Evolutionary conservation across 2,113 vertebrate species (phyloP), one percentile per base, ranked within the genome.

Genomic region (Etheostoma cragini): DNA sequence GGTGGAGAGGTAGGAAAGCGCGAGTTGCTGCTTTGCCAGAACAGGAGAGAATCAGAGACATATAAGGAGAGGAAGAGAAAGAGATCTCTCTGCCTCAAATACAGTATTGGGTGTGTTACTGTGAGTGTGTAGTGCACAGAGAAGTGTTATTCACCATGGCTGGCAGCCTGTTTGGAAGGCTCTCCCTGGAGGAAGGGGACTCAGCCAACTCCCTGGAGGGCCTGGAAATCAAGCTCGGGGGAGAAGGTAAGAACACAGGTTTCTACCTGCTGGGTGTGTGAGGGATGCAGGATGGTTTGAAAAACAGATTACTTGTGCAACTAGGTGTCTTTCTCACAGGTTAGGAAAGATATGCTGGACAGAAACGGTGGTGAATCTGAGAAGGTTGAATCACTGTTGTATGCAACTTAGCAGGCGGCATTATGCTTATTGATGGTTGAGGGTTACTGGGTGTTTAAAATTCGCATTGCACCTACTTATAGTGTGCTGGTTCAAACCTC

Each of bases 121-220:
- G 80, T 49, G 80, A 63, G 78, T 68, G 88, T 69, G 77, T n/a
- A n/a, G n/a, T 75, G 70, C 67, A 57, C 66, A 57, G 83, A 79
- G 77, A 91, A 88, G 87, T 88, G 88, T 85, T 77, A 77, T 75
- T 89, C 68, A 87, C 88, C 81, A 95, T 96, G 95, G 96, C 95
- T 67, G 92, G 95, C 89, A 96, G 95, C 86, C 89, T 94, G 57
- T 95, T 94, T 89, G 94, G 94, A 86, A 88, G 90, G 86, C 90
- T 94, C 72, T 96, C 95, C 81, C 88, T 95, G 90, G 95, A 94
- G 84, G 93, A 96, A 85, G 94, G 89, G n/a, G 90, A 94, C 82
- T 96, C 94, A 1, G 85, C 94, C 85, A 94, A 91, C 80, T 95
- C 94, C 84, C 91, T 93, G 35, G 95, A 95, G 84, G 94, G 90